These are phyloP conservation scores for Liparis tanakae DNA, from an alignment of 2,797 vertebrate genomes.

Conservation along the genomic window DNA sequence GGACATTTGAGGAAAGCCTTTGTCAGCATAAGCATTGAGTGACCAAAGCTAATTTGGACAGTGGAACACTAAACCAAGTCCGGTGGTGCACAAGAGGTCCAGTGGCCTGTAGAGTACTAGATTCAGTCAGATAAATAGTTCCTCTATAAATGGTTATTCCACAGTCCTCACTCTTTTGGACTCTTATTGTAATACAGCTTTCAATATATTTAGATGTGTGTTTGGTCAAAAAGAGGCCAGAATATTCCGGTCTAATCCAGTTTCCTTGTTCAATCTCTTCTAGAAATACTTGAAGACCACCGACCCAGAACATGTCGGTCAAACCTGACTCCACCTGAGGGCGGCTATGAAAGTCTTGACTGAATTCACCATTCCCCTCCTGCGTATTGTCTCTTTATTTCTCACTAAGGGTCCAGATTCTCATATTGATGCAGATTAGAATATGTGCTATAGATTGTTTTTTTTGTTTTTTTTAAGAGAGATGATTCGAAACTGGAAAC, in stretches of 20 bases:
- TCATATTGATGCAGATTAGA: conserved; percentile 9
- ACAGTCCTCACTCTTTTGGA: background rate
- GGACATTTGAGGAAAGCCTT: too few species aligned
- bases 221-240: background rate
- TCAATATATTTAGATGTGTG: background rate
- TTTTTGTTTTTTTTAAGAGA: conserved; percentile 12
- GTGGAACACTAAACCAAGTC: too few species aligned
- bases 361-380: conserved; percentile 15
- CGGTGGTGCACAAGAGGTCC: too few species aligned
- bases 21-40: too few species aligned
- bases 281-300: conserved; percentile 62
- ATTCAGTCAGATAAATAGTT: background rate
- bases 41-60: too few species aligned
- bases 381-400: conserved; percentile 21
- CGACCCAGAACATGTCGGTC: rapidly evolving
- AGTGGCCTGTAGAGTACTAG: too few species aligned
- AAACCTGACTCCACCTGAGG: conserved; percentile 31
- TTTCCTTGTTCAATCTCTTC: conserved; percentile 15
- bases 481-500: background rate
- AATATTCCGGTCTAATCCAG: background rate
- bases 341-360: background rate
- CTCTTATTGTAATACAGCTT: background rate
- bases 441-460: background rate
- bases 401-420: conserved; percentile 50
- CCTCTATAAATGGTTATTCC: background rate